A percentile compares a stretch with the other conserved stretches of the same genome.
Conservation (phyloP, 1,140 invertebrate genomes). For the Lepidostoma basale region DNA sequence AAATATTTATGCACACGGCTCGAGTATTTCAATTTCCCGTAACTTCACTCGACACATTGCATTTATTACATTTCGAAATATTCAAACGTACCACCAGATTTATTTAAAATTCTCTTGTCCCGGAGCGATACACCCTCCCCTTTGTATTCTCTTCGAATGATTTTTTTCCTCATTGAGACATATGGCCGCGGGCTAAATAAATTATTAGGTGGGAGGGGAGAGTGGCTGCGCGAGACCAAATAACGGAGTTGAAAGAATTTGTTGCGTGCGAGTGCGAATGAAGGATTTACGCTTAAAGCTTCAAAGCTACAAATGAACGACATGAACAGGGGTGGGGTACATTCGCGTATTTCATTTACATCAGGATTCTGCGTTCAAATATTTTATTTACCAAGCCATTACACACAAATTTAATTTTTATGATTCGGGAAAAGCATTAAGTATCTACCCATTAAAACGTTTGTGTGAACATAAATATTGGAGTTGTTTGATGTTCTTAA, state of each 20-base stretch:
- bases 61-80: slow-evolving; percentile 19
- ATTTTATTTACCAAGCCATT: slow-evolving; percentile 15
- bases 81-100: slow-evolving; percentile 6
- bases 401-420: slow-evolving; percentile 5
- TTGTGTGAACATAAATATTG: no score
- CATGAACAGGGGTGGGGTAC: not conserved
- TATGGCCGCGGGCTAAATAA: slow-evolving; percentile 41
- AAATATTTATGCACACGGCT: slow-evolving; percentile 22
- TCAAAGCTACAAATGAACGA: slow-evolving; percentile 20
- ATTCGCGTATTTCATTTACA: slow-evolving; percentile 18
- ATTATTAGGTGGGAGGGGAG: slow-evolving; percentile 32
- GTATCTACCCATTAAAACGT: no score
- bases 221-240: slow-evolving; percentile 13
- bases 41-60: slow-evolving; percentile 1
- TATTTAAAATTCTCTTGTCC: slow-evolving; percentile 28
- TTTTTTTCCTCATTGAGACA: slow-evolving; percentile 32
- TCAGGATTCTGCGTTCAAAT: slow-evolving; percentile 2
- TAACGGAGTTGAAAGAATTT: slow-evolving; percentile 35
- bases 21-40: slow-evolving; percentile 21
- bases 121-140: not conserved
- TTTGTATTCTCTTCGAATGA: not conserved
- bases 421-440: slow-evolving; percentile 4
- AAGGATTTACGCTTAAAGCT: slow-evolving; percentile 35
- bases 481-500: no score
- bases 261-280: slow-evolving; percentile 33